Conservation (phyloP, 2,888 invertebrate species). For the Hydrotaea diabolus region DNA sequence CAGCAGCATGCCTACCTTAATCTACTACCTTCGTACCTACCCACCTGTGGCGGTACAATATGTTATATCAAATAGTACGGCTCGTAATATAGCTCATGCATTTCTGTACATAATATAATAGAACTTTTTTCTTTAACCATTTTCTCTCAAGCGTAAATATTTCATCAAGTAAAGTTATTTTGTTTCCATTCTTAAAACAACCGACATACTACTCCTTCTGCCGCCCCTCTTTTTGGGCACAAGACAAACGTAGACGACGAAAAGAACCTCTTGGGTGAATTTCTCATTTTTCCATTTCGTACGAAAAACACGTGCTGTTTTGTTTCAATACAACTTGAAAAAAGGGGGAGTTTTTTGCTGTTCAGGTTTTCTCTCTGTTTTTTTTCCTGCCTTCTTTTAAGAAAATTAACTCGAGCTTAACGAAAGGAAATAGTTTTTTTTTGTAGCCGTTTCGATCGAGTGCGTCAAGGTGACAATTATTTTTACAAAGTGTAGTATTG, state of each 20-base stretch:
- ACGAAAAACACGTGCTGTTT: conserved; percentile 61
- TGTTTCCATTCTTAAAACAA: neutral
- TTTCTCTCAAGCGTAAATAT: conserved; percentile 65
- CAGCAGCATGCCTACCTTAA: conserved; percentile 19
- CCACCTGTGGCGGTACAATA: conserved; percentile 34
- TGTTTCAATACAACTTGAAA: neutral
- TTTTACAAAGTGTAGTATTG: conserved; percentile 39
- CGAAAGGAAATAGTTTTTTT: conserved; percentile 61
- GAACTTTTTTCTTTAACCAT: conserved; percentile 42
- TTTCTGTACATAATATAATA: conserved; percentile 27
- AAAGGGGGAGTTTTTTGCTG: conserved; percentile 50
- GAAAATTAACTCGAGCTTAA: conserved; percentile 61
- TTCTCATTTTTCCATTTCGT: conserved; percentile 7
- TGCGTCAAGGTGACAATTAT: conserved; percentile 57
- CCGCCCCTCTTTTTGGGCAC: neutral
- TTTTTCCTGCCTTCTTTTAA: conserved; percentile 33
- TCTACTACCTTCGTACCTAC: conserved; percentile 32
- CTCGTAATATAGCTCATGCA: conserved; percentile 30
- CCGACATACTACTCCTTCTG: neutral
- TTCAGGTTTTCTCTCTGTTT: conserved; percentile 19
- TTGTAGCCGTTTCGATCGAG: neutral
- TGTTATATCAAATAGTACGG: conserved; percentile 4
- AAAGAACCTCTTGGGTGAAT: conserved; percentile 15
- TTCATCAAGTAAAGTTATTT: conserved; percentile 40
- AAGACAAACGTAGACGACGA: neutral